These are phyloP conservation scores for Panthera leo DNA, from an alignment of 2,113 vertebrate species.

Conservation along the genomic window DNA sequence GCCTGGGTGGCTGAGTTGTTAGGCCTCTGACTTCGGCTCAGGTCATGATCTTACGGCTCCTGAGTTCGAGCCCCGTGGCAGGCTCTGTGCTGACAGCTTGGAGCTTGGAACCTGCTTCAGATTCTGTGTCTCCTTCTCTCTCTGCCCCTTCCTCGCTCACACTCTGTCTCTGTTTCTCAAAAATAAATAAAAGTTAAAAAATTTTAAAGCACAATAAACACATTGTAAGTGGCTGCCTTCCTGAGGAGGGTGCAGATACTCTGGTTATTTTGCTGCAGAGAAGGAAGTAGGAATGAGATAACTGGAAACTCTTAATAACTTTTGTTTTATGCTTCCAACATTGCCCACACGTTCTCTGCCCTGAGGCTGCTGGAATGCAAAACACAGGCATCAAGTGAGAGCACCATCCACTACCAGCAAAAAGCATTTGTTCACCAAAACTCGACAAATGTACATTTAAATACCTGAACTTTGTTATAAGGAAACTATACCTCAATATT, in stretches of 20 bases:
- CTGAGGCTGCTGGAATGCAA: background rate
- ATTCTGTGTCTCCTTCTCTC: no score
- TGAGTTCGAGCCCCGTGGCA: no score
- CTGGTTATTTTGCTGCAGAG: background rate
- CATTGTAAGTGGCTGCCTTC: background rate
- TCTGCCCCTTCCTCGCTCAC: no score
- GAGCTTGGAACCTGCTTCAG: no score
- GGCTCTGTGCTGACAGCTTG: no score
- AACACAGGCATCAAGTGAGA: background rate
- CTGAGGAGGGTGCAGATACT: background rate
- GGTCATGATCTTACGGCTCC: no score
- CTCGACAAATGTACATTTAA: background rate
- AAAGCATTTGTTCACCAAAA: background rate
- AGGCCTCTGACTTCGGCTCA: no score
- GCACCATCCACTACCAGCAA: background rate
- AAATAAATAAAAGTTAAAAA: no score
- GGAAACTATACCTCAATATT: background rate
- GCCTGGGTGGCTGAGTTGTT: no score
- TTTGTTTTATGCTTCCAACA: background rate
- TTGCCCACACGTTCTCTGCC: background rate
- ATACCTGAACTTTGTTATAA: background rate
- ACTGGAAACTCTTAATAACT: background rate
- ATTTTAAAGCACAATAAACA: background rate
- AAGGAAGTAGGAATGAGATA: background rate
- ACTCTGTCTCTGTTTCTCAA: no score